Evolutionary conservation across 2,888 invertebrate genomes (phyloP).

Genomic region (Phalera bucephala): DNA sequence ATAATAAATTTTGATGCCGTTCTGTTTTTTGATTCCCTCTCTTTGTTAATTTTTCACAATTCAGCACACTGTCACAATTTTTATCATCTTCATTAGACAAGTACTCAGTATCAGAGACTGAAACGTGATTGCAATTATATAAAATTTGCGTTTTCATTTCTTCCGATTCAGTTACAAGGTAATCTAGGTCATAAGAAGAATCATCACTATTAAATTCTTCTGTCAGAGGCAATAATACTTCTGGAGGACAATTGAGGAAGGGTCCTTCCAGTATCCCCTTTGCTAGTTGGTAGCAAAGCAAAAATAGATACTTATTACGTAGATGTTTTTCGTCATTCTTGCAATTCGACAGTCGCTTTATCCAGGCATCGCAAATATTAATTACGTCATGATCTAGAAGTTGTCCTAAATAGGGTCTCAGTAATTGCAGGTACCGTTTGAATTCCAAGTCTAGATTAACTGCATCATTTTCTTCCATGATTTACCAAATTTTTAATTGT

Average conservation of each 20-base stretch:
- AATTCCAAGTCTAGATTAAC: slow-evolving; percentile 59
- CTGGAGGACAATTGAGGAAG: slow-evolving; percentile 52
- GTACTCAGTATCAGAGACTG: slow-evolving; percentile 38
- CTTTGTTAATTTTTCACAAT: slow-evolving; percentile 13
- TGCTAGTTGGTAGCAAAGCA: slow-evolving; percentile 65
- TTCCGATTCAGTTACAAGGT: slow-evolving; percentile 45
- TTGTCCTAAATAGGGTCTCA: slow-evolving; percentile 59
- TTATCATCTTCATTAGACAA: slow-evolving; percentile 32
- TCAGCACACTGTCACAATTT: slow-evolving; percentile 26
- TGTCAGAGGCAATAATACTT: slow-evolving; percentile 38
- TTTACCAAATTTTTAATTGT: slow-evolving; percentile 4
- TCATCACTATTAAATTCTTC: slow-evolving; percentile 49
- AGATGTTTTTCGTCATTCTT: slow-evolving; percentile 51
- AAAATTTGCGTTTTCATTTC: slow-evolving; percentile 42
- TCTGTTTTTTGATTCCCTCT: slow-evolving; percentile 10
- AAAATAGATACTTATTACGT: slow-evolving; percentile 66
- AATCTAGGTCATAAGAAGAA: slow-evolving; percentile 56
- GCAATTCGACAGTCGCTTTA: slow-evolving; percentile 57
- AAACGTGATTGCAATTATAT: slow-evolving; percentile 35
- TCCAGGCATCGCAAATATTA: slow-evolving; percentile 64
- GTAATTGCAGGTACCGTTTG: slow-evolving; percentile 64
- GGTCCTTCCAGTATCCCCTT: slow-evolving; percentile 59
- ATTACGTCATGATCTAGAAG: slow-evolving; percentile 53
- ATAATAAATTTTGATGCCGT: slow-evolving; percentile 29
- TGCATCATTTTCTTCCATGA: slow-evolving; percentile 52